These are phyloP conservation scores for Erpobdella octoculata DNA, from an alignment of 2,888 invertebrate species.

Conservation along the genomic window DNA sequence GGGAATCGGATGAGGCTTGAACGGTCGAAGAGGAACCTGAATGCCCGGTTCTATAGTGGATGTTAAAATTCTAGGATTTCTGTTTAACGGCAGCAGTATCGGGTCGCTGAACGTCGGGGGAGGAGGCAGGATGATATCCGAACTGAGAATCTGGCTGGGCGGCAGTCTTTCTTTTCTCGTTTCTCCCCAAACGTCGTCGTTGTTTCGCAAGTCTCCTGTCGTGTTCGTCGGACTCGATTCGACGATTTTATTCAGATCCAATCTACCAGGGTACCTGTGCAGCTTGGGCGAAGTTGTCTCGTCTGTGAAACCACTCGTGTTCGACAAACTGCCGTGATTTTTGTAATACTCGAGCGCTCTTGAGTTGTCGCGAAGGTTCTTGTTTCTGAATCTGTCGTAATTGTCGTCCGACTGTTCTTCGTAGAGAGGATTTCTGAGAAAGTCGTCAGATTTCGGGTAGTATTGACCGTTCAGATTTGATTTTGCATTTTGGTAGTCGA, in stretches of 20 bases:
- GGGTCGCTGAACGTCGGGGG: background rate
- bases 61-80: background rate
- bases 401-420: background rate
- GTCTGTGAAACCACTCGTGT: background rate
- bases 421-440: background rate
- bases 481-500: background rate
- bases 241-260: background rate
- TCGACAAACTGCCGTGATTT: background rate
- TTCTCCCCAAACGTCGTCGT: background rate
- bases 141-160: too few species aligned
- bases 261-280: background rate
- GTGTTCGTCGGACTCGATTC: background rate
- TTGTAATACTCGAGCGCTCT: constrained; percentile 6
- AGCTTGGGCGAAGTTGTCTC: background rate
- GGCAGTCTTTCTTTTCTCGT: background rate
- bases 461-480: background rate
- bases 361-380: background rate
- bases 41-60: background rate
- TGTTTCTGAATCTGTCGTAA: background rate
- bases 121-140: background rate
- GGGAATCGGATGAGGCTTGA: background rate
- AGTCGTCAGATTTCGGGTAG: too few species aligned
- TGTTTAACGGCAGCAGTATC: background rate
- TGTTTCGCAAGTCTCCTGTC: background rate
- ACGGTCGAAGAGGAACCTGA: too few species aligned